Percentiles rank a stretch among this genome's conserved stretches.
phyloP scores from a whole-genome alignment of 2,113 vertebrate species.

The Thamnophis sirtalis region DNA sequence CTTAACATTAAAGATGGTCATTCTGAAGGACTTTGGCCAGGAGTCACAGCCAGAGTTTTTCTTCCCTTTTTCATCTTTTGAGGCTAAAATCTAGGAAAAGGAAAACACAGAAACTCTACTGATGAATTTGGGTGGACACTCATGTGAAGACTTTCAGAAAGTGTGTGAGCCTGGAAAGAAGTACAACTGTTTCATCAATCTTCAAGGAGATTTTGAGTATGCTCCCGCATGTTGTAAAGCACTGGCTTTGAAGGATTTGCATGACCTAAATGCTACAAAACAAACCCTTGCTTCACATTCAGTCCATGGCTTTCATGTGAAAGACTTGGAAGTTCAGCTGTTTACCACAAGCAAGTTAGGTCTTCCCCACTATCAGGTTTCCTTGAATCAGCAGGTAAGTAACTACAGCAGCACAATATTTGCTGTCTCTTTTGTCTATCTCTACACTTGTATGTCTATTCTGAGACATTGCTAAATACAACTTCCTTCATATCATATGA shows the following conservation, averaged over 20 bases:
- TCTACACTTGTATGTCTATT: not conserved
- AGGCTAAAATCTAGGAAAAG: not conserved
- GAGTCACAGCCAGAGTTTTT: not conserved
- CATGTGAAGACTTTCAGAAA: not conserved
- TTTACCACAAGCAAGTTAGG: not conserved
- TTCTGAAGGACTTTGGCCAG: not conserved
- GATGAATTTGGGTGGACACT: not conserved
- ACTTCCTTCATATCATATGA: not conserved
- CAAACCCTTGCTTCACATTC: not conserved
- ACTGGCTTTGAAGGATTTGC: not conserved
- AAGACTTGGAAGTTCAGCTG: not conserved
- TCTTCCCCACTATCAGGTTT: not conserved
- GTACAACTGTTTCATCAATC: not conserved
- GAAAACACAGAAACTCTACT: not conserved
- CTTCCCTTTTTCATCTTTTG: not conserved
- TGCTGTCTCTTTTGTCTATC: not conserved
- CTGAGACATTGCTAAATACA: not conserved
- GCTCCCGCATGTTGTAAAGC: not conserved
- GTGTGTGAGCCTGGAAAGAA: not conserved
- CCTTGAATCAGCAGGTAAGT: not conserved
- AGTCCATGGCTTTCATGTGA: not conserved
- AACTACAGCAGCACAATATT: not conserved
- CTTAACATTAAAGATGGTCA: not conserved
- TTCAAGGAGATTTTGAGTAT: not conserved
- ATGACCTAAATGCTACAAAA: not conserved